Percentiles rank a stretch among this genome's conserved stretches.
Conservation (phyloP, 2,888 invertebrate species). For the Oscheius myriophilus region DNA sequence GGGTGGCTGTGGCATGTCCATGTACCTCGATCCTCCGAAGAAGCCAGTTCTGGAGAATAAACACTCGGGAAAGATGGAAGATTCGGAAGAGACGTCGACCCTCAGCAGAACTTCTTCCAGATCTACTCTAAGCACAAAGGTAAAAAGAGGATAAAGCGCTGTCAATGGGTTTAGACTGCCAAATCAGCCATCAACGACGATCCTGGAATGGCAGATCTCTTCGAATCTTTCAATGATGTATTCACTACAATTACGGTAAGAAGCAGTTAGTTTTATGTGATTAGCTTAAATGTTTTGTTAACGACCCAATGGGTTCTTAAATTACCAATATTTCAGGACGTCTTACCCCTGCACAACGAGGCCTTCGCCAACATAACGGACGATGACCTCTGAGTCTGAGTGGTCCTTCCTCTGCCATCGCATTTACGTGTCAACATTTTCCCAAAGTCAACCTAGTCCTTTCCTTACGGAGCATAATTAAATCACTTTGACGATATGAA, state of each 20-base stretch:
- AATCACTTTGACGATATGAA: too few species aligned
- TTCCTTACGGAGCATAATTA: neutral
- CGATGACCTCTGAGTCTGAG: conserved; percentile 78
- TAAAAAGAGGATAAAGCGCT: too few species aligned
- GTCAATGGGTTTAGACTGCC: neutral
- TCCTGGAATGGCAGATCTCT: conserved; percentile 25
- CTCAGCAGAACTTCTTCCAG: conserved; percentile 43
- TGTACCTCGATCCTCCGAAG: conserved; percentile 27
- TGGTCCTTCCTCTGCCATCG: neutral
- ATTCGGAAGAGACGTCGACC: conserved; percentile 10
- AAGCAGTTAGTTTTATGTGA: too few species aligned
- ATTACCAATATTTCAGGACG: conserved; percentile 47
- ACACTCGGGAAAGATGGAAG: neutral
- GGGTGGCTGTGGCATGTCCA: conserved; percentile 31
- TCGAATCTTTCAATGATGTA: conserved; percentile 44
- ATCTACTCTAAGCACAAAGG: conserved; percentile 28
- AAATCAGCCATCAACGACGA: conserved; percentile 22
- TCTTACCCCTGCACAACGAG: conserved; percentile 59
- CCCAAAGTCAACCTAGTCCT: neutral
- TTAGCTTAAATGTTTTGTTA: neutral
- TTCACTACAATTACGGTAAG: conserved; percentile 63
- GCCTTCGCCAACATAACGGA: conserved; percentile 91
- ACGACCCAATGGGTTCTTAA: neutral
- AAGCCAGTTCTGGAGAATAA: neutral
- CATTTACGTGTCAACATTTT: neutral